Conservation (phyloP, 2,113 vertebrate genomes). For the Hydrochoerus hydrochaeris region DNA sequence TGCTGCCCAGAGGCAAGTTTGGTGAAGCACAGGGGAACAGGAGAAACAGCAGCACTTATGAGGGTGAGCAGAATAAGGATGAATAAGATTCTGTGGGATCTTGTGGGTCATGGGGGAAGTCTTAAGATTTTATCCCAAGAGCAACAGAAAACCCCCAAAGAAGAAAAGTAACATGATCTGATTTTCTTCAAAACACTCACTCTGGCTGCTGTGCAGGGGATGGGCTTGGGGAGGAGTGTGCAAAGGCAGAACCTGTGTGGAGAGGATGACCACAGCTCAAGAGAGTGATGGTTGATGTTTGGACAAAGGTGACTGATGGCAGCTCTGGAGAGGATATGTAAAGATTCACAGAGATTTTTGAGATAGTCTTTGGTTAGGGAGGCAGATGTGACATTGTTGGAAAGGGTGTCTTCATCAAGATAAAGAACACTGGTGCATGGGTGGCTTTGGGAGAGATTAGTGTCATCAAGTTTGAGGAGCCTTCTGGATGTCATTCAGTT, state of each 20-base stretch:
- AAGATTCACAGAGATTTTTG: constrained; percentile 23
- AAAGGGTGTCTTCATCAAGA: background rate
- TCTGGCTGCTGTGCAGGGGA: background rate
- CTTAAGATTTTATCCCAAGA: constrained; percentile 33
- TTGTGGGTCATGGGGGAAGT: background rate
- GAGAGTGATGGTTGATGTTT: background rate
- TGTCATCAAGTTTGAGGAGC: background rate
- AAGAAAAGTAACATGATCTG: constrained; percentile 36
- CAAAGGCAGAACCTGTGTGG: background rate
- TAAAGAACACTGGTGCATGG: background rate
- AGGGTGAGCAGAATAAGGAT: background rate
- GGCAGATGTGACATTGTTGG: background rate
- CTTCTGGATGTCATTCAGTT: background rate
- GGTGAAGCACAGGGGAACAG: background rate
- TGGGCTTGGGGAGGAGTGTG: background rate
- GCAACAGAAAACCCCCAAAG: background rate
- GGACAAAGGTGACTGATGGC: background rate
- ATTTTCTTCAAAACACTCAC: constrained; percentile 42
- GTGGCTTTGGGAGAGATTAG: background rate
- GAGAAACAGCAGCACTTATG: background rate
- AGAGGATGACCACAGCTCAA: background rate
- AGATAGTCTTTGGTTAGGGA: constrained; percentile 4
- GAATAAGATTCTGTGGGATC: background rate
- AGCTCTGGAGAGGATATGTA: background rate
- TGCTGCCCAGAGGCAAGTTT: background rate